Base-by-base conservation (phyloP, 2,113 vertebrate genomes). In the Balaenoptera acutorostrata region DNA sequence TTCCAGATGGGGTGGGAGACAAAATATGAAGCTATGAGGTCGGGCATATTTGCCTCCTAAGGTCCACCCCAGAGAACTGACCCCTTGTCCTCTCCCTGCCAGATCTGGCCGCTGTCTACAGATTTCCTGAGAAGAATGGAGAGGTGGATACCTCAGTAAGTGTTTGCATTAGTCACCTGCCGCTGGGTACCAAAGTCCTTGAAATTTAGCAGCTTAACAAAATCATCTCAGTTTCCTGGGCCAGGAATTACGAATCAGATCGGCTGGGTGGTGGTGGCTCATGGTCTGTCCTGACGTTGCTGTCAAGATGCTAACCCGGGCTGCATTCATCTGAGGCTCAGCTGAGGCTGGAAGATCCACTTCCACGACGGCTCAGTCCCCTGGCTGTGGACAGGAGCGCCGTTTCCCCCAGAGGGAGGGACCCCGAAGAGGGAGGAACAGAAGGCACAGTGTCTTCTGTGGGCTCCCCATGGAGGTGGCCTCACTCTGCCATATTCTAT, bases 201-300 rank as follows among this genome's bases (percentile, higher is more conserved):
- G 29, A 8, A 6, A 8, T 13, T 41, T 44, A 31, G 8, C 74
- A 33, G 63, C 17, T 31, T 71, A 10, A 49, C 9, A 31, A 5
- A 39, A 10, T 6, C 2, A 94, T 13, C 49, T 78, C 78, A 7
- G 13, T 31, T 12, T 61, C 39, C 23, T 81, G 52, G 64, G 33
- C 29, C 12, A n/a, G 25, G 25, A 13, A 46, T 36, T 39, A 10
- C 41, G 74, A 61, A 71, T n/a, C 13, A 3, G 33, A 61, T 39
- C 0, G 3, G 52, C 52, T 63, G 31, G 29, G 36, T 23, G 49
- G 59, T 21, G 20, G 36, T 9, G 46, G 39, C 14, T 78, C 36
- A 10, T 0, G 1, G 71, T 17, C 52, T 46, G 31, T 57, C 25
- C 3, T 0, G 27, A 78, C 3, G 71, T 7, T 33, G 27, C 71